A percentile compares a stretch with the other conserved stretches of the same genome.
Conservation (phyloP, 2,797 vertebrate genomes). For the Pyrrhura leucotis region DNA sequence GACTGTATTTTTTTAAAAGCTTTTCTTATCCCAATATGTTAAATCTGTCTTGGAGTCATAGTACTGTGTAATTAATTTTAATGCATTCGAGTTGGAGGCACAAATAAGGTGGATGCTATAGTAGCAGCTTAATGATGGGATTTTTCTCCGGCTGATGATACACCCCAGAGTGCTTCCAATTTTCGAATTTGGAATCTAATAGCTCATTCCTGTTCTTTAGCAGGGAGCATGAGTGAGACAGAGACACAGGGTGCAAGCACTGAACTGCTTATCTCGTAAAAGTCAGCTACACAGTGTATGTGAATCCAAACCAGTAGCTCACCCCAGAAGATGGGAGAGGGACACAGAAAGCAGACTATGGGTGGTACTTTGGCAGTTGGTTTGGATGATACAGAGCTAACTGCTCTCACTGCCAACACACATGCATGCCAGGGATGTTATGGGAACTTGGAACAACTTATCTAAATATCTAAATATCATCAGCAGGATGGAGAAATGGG, state of each 20-base stretch:
- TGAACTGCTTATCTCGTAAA: background rate
- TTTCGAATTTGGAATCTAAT: background rate
- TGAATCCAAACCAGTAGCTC: background rate
- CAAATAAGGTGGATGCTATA: slow-evolving; percentile 26
- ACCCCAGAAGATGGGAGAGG: background rate
- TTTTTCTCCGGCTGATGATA: slow-evolving; percentile 9
- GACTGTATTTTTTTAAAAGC: background rate
- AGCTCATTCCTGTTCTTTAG: background rate
- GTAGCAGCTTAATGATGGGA: background rate
- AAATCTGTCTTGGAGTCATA: slow-evolving; percentile 34
- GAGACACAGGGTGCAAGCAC: background rate
- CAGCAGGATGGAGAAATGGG: background rate
- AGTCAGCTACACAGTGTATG: background rate
- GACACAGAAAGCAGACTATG: background rate
- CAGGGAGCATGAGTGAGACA: background rate
- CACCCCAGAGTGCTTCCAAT: background rate
- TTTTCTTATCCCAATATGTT: background rate
- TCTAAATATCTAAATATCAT: background rate
- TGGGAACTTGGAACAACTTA: background rate
- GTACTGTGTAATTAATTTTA: slow-evolving; percentile 46
- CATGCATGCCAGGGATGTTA: accelerated
- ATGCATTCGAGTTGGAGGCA: background rate
- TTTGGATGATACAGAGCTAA: background rate
- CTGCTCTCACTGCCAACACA: background rate
- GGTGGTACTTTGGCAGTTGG: background rate